phyloP scores from a whole-genome alignment of 1,140 invertebrate genomes.

The Teleopsis dalmanni region DNA sequence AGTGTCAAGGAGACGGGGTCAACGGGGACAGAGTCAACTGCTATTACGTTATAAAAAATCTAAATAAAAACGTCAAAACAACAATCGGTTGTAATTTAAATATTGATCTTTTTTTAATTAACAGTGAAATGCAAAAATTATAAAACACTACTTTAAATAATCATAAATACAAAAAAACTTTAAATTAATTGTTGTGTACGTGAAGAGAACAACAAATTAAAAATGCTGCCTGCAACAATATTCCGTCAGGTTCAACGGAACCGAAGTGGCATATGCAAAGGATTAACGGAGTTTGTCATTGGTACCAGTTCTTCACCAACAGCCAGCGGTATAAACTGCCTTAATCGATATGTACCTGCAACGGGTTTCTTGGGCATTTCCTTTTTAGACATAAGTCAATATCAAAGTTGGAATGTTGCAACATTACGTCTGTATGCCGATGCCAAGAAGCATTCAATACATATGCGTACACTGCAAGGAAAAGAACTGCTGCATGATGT shows the following conservation, averaged over 20 bases:
- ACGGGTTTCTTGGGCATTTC: conserved; percentile 40
- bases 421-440: conserved; percentile 33
- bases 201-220: neutral
- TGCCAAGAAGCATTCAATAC: conserved; percentile 34
- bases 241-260: conserved; percentile 33
- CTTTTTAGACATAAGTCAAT: conserved; percentile 35
- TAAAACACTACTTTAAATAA: too few relatives aligned
- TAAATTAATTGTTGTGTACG: too few relatives aligned
- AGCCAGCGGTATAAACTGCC: conserved; percentile 29
- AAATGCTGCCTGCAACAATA: conserved; percentile 33
- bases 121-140: too few relatives aligned
- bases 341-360: conserved; percentile 37
- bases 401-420: conserved; percentile 34
- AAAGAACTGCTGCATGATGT: conserved; percentile 48
- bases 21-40: too few relatives aligned
- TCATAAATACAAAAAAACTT: too few relatives aligned
- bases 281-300: conserved; percentile 29
- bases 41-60: too few relatives aligned
- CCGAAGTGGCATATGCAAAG: conserved; percentile 20
- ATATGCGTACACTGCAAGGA: conserved; percentile 41
- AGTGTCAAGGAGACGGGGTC: too few relatives aligned
- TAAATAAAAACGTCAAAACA: too few relatives aligned
- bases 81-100: too few relatives aligned
- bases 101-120: too few relatives aligned
- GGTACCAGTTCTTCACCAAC: conserved; percentile 17